Conservation (phyloP, 2,888 invertebrate genomes). For the Tineola bisselliella region DNA sequence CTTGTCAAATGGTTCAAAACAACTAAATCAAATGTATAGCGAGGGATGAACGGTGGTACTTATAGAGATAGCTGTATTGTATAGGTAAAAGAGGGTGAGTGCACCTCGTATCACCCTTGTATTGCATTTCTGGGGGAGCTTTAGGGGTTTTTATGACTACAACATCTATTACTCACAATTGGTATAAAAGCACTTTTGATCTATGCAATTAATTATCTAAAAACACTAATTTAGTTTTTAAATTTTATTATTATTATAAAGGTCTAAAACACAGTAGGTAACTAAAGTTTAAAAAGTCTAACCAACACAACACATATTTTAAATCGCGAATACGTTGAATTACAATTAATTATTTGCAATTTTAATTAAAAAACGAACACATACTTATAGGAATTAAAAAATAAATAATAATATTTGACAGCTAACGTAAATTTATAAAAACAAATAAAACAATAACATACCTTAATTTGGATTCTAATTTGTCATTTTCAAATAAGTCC, state of each 20-base stretch:
- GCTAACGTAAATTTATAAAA: not conserved
- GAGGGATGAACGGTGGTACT: not conserved
- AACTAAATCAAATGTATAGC: not conserved
- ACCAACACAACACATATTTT: not conserved
- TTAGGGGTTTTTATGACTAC: not conserved
- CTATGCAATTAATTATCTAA: not conserved
- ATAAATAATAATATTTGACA: too few relatives aligned
- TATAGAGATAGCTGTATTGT: not conserved
- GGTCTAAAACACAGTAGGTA: too few relatives aligned
- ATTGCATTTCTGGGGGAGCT: slow-evolving; percentile 12
- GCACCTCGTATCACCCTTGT: not conserved
- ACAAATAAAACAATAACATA: not conserved
- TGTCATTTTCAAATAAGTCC: slow-evolving; percentile 9
- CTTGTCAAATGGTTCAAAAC: not conserved
- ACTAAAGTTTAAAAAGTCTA: not conserved
- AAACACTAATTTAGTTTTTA: not conserved
- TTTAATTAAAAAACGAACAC: not conserved
- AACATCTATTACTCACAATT: not conserved
- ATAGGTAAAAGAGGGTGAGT: not conserved
- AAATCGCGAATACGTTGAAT: not conserved
- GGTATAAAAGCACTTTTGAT: not conserved
- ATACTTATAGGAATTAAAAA: not conserved
- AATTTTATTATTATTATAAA: too few relatives aligned
- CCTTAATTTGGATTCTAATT: not conserved
- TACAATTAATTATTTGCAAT: not conserved